Conservation (phyloP, 2,113 vertebrate species). For the Rattus rattus region DNA sequence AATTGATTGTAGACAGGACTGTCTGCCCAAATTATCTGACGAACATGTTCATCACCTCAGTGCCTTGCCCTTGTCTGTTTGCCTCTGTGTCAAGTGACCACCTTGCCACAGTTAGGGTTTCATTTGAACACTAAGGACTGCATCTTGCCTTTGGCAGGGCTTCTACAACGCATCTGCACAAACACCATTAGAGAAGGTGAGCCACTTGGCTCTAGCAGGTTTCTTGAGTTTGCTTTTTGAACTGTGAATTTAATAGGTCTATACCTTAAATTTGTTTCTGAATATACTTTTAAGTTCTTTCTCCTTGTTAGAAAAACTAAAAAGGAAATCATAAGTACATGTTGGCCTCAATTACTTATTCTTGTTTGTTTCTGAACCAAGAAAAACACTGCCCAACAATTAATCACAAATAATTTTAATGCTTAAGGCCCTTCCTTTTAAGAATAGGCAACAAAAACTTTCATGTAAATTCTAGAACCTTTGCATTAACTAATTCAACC, state of each 20-base stretch:
- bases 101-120: not conserved
- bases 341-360: not conserved
- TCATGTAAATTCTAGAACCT: slow-evolving; percentile 30
- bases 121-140: not conserved
- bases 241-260: slow-evolving; percentile 15
- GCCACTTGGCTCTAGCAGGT: not conserved
- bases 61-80: not conserved
- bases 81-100: slow-evolving; percentile 8
- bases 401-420: slow-evolving; percentile 47
- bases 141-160: not conserved
- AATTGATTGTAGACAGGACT: not conserved
- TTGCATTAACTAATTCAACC: slow-evolving; percentile 9
- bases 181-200: not conserved
- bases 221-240: slow-evolving; percentile 14
- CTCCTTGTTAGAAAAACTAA: slow-evolving; percentile 13
- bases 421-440: not conserved
- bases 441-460: slow-evolving; percentile 8
- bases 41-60: not conserved
- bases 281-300: not conserved
- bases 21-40: slow-evolving; percentile 2
- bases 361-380: slow-evolving; percentile 35
- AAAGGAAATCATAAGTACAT: slow-evolving; percentile 11
- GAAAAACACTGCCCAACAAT: not conserved
- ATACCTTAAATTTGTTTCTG: not conserved
- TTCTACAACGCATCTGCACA: not conserved